Base-by-base conservation (phyloP, 1,140 invertebrate species). In the Halictus rubicundus region DNA sequence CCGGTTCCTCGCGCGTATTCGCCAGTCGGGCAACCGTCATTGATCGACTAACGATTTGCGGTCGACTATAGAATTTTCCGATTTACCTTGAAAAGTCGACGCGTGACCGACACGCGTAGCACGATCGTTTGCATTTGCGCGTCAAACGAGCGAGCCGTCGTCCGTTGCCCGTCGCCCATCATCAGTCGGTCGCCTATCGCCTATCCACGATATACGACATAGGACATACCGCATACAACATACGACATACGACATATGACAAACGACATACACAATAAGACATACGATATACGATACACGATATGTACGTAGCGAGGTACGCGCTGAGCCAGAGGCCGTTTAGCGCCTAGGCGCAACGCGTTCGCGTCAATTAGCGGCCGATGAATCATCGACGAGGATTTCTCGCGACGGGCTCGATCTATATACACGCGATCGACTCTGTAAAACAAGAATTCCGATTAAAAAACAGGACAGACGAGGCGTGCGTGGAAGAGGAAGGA, bases 51-150 rank as follows among this genome's bases (percentile, higher is more conserved):
- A 1, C 19, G 23, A 46, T 63, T 39, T 27, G 9, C 61, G 9
- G 23, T 10, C 42, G 68, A 60, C 73, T 9, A 14, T 39, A 21
- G 23, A 39, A n/a, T 78, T 63, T 78, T 65, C 69, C 76, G 68
- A 69, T 78, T 65, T 46, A 72, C 76, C 76, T 78, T 78, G 76
- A 78, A 42, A 46, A 12, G 60, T 63, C 66, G 65, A 72, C 60
- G 75, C 68, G 75, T 52, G 75, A 63, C 68, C 57, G n/a, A 25
- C 16, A 54, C 46, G 46, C 42, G 60, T 46, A 46, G 10, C 16
- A 10, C 46, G 63, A 46, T 54, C 60, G 75, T 57, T 78, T 46
- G 69, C 68, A 65, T 72, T 64, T 72, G 49, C 76, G 76, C 76
- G 68, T 64, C 60, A 32, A 46, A 23, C 25, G 60, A 54, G 64